Evolutionary conservation across 1,140 invertebrate species (phyloP).

Genomic region (Leptoteleia sp.): DNA sequence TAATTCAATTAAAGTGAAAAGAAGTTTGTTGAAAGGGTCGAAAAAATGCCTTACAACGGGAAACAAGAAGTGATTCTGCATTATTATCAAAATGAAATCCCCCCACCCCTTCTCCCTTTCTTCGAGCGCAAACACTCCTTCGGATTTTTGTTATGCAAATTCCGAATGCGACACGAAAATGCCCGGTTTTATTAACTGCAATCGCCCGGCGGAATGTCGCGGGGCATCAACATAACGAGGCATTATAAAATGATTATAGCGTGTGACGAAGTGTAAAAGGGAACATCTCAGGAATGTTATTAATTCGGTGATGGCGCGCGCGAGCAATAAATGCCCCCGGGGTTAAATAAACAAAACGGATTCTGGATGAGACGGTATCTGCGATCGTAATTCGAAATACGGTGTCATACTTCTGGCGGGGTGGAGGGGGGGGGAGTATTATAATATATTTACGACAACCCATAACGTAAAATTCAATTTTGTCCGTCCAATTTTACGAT

Average conservation of each 20-base stretch:
- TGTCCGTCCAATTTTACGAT: conserved; percentile 38
- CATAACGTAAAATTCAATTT: conserved; percentile 48
- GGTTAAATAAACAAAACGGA: conserved; percentile 25
- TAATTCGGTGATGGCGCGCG: background rate
- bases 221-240: conserved; percentile 7
- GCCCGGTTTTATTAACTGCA: conserved; percentile 35
- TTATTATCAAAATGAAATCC: conserved; percentile 36
- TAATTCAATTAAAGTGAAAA: conserved; percentile 25
- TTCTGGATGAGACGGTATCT: too few relatives aligned
- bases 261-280: conserved; percentile 5
- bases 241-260: conserved; percentile 8
- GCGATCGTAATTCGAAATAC: conserved; percentile 27
- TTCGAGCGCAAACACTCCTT: background rate
- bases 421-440: too few relatives aligned
- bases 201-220: background rate
- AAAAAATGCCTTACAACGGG: conserved; percentile 17
- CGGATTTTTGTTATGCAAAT: conserved; percentile 46
- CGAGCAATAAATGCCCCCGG: conserved; percentile 11
- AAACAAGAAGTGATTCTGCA: conserved; percentile 19
- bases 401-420: conserved; percentile 1
- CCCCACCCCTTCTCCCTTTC: too few relatives aligned
- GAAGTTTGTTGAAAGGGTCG: conserved; percentile 19
- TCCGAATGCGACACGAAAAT: background rate
- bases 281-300: conserved; percentile 12
- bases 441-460: conserved; percentile 13